Base-by-base conservation (phyloP, 2,113 vertebrate genomes). In the Hypomesus transpacificus region DNA sequence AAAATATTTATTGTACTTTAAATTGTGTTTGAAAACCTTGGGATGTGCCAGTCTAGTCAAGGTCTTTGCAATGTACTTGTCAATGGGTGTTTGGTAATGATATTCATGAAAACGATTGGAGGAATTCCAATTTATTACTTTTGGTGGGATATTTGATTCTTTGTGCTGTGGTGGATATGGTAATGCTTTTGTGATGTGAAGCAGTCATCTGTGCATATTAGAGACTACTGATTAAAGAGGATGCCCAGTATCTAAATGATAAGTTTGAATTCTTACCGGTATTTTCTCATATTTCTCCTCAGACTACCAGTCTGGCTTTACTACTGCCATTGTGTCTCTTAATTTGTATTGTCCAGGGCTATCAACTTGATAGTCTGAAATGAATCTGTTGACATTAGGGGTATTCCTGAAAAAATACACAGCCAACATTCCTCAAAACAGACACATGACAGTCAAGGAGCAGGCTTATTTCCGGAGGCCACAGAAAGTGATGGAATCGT, bases 31-130 rank as follows among this genome's bases (percentile, higher is more conserved):
- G 14, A 18, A 57, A 61, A 73, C 71, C n/a, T 26, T 53, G 3
- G 64, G 57, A 68, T 52, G 60, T 51, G 59, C 70, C 61, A 1
- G 2, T 60, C 71, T 56, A 60, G 54, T 74, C 76, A 79, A 79
- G 75, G 76, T 75, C 80, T 65, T 66, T 56, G 61, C 57, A 59
- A 22, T 51, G 59, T 64, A 83, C 75, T 53, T 18, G 69, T 57
- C 74, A 81, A 61, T 64, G 59, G 60, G 52, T 26, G 64, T 75
- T 69, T 69, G 68, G 52, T 87, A 87, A 87, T 85, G 75, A 86
- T 84, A 89, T 87, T 86, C 85, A 85, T 85, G 70, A 82, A 81
- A 83, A 86, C 68, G 72, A 81, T 85, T 75, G 75, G 77, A 71
- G 46, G 73, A 71, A 52, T 69, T 77, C 68, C 62, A 60, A 68